Evolutionary conservation across 2,888 invertebrate genomes (phyloP).

Genomic region (Petrolisthes manimaculis): DNA sequence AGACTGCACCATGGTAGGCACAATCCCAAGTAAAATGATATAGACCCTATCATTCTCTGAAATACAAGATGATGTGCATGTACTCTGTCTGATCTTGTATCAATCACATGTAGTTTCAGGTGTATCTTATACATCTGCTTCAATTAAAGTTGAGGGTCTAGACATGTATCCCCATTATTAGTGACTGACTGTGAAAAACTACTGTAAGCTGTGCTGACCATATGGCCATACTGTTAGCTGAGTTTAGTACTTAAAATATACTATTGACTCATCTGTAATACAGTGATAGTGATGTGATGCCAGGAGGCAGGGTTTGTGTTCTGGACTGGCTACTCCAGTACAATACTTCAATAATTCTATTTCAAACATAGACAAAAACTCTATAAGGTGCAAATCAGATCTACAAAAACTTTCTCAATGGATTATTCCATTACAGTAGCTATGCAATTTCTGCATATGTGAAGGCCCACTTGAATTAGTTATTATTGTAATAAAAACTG

Average conservation of each 20-base stretch:
- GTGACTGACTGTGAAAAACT: neutral
- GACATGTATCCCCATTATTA: too few species aligned
- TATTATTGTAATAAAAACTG: neutral
- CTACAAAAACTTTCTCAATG: neutral
- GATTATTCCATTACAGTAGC: conserved; percentile 1
- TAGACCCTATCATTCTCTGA: too few species aligned
- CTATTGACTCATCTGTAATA: neutral
- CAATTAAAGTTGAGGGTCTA: too few species aligned
- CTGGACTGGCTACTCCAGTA: neutral
- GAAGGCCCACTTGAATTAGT: neutral
- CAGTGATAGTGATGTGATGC: neutral
- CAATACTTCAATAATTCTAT: neutral
- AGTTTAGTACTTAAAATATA: conserved; percentile 1
- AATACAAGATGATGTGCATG: too few species aligned
- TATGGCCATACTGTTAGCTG: conserved; percentile 41
- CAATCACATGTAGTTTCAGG: too few species aligned
- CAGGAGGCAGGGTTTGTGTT: neutral
- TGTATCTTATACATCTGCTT: too few species aligned
- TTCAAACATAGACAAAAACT: neutral
- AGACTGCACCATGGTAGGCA: too few species aligned
- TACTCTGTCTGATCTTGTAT: too few species aligned
- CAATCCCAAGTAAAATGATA: too few species aligned
- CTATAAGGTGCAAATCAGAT: neutral
- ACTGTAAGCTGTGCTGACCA: conserved; percentile 32
- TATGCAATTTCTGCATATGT: conserved; percentile 12